Evolutionary conservation across 2,888 invertebrate species (phyloP), one percentile per base, ranked within the genome.

Genomic region (Pyrrhia umbra): DNA sequence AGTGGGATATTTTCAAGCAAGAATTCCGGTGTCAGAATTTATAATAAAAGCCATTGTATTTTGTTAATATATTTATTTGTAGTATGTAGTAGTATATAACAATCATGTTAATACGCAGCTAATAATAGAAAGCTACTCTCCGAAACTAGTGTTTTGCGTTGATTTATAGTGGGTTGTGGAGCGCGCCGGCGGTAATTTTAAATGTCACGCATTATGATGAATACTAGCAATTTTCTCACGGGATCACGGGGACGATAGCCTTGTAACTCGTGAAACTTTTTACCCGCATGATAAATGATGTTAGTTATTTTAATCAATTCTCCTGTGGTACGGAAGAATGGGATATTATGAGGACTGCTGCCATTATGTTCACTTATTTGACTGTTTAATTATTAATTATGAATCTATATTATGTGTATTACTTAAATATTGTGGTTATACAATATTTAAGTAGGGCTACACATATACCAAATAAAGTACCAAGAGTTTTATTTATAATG

Each of bases 201-300:
- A 93, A 93, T 90, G 94, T 94, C 93, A 93, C 90, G 89, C 90
- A 90, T 93, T 91, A 92, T 94, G 93, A 94, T 94, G 92, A 92
- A 94, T 93, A 91, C 90, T 89, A 87, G 90, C 92, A 92, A 93
- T 94, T 92, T 93, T 93, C 93, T 91, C 90, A 85, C 87, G 88
- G 88, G 88, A 89, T 85, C 88, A 84, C 83, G 81, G 80, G 76
- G 76, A 85, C 83, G 89, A 91, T 91, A 89, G 82, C 86, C 85
- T 76, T 84, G 83, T 82, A 84, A 87, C 86, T 88, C 70, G 70
- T 64, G 70, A 74, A 71, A 76, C 76, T 79, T 88, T 88, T 88
- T 79, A 78, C 76, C 72, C 59, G 68, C 71, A 66, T 80, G 73
- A 78, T 70, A 72, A 69, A 76, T 77, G 46, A 54, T 64, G 43